These are phyloP conservation scores for Stenoptilia bipunctidactyla DNA, from an alignment of 2,888 invertebrate genomes.

Conservation along the genomic window DNA sequence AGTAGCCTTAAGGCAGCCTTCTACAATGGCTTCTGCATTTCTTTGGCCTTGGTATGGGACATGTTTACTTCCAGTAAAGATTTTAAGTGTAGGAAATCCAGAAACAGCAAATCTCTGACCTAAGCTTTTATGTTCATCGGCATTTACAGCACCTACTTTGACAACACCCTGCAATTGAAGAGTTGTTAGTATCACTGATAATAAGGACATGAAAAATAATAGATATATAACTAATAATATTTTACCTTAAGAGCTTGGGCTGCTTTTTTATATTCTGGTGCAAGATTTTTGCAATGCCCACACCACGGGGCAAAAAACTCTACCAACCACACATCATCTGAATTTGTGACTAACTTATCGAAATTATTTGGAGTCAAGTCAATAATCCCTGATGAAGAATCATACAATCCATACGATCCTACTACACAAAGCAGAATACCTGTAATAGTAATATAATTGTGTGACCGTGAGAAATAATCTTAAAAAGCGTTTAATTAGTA, in stretches of 20 bases:
- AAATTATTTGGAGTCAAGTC: constrained; percentile 91
- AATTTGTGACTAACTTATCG: constrained; percentile 82
- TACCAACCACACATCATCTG: constrained; percentile 93
- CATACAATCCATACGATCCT: constrained; percentile 69
- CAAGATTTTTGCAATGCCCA: constrained; percentile 90
- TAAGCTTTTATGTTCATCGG: constrained; percentile 88
- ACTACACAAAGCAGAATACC: constrained; percentile 45
- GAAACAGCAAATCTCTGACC: constrained; percentile 84
- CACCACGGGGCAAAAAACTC: constrained; percentile 99
- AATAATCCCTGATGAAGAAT: constrained; percentile 81
- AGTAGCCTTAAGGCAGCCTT: constrained; percentile 84
- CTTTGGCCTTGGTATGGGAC: constrained; percentile 88
- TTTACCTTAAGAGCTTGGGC: constrained; percentile 90
- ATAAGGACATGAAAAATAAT: too few species aligned
- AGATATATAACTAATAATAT: background rate
- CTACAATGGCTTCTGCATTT: constrained; percentile 88
- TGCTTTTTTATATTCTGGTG: constrained; percentile 94
- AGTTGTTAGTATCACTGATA: background rate
- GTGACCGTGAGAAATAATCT: constrained; percentile 22
- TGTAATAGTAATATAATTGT: constrained; percentile 31
- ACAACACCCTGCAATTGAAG: constrained; percentile 85
- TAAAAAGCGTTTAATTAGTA: too few species aligned
- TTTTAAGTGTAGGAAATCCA: constrained; percentile 97
- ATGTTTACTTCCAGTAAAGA: constrained; percentile 91
- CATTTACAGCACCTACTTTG: constrained; percentile 95